Evolutionary conservation across 2,888 invertebrate genomes (phyloP).

Genomic region (Vesta saturnalis): DNA sequence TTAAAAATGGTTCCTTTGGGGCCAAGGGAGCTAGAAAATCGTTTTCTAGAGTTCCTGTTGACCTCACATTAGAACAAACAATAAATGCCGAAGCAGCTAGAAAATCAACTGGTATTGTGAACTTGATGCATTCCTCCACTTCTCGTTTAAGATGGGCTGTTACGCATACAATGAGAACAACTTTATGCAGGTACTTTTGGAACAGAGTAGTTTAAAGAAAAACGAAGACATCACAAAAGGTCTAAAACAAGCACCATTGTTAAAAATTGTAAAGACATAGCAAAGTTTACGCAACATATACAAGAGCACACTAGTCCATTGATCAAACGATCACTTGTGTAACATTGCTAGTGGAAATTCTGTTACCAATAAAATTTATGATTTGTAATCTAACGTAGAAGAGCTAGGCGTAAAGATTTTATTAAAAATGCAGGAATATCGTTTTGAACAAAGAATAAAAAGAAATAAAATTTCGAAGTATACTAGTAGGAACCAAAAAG

Average conservation of each 20-base stretch:
- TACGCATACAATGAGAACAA: too few relatives aligned
- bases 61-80: too few relatives aligned
- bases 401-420: constrained; percentile 15
- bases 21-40: too few relatives aligned
- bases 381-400: constrained; percentile 39
- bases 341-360: constrained; percentile 32
- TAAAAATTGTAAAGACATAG: constrained; percentile 29
- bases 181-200: too few relatives aligned
- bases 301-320: constrained; percentile 27
- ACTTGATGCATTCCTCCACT: too few relatives aligned
- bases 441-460: constrained; percentile 33
- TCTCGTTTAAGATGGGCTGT: too few relatives aligned
- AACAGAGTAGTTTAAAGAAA: constrained; percentile 42
- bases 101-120: too few relatives aligned
- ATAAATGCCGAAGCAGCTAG: too few relatives aligned
- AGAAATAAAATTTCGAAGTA: not conserved
- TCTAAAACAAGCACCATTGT: not conserved
- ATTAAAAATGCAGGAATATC: not conserved
- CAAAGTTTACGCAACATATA: constrained; percentile 25
- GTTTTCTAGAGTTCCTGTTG: too few relatives aligned
- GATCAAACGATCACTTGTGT: constrained; percentile 24
- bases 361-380: too few relatives aligned
- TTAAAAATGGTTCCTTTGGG: too few relatives aligned
- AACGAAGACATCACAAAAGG: constrained; percentile 42
- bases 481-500: too few relatives aligned